phyloP scores from a whole-genome alignment of 2,113 vertebrate genomes.

The Python bivittatus region DNA sequence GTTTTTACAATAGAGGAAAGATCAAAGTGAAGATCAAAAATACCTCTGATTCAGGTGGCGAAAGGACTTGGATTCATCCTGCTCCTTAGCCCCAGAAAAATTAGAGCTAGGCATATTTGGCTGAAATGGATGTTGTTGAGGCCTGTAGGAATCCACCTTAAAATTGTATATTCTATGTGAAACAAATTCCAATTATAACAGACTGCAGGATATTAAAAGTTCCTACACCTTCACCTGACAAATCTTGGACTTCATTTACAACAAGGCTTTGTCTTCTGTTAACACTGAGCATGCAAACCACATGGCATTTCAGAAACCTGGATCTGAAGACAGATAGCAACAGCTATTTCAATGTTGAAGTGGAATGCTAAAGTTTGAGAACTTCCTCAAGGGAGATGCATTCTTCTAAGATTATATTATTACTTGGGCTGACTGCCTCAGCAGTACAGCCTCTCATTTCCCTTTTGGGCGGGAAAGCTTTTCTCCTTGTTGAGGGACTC shows the following conservation, averaged over 20 bases:
- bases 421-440: slow-evolving; percentile 70
- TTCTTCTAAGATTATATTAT: slow-evolving; percentile 81
- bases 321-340: slow-evolving; percentile 50
- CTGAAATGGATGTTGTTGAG: neutral
- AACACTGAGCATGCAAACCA: neutral
- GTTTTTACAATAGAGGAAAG: neutral
- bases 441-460: slow-evolving; percentile 72
- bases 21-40: neutral
- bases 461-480: slow-evolving; percentile 78
- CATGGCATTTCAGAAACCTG: slow-evolving; percentile 27
- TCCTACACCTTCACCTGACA: neutral
- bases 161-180: slow-evolving; percentile 19
- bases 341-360: slow-evolving; percentile 56
- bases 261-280: neutral
- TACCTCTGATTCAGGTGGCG: neutral
- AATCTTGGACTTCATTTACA: neutral
- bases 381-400: slow-evolving; percentile 72
- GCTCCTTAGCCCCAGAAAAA: neutral
- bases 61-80: neutral
- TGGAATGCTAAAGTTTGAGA: slow-evolving; percentile 65
- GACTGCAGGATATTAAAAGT: slow-evolving; percentile 19
- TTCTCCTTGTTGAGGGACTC: slow-evolving; percentile 63
- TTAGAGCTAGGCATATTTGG: neutral
- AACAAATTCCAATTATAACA: slow-evolving; percentile 30
- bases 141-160: neutral